Evolutionary conservation across 2,113 vertebrate genomes (phyloP).

Genomic region (Trematocara marginatum): DNA sequence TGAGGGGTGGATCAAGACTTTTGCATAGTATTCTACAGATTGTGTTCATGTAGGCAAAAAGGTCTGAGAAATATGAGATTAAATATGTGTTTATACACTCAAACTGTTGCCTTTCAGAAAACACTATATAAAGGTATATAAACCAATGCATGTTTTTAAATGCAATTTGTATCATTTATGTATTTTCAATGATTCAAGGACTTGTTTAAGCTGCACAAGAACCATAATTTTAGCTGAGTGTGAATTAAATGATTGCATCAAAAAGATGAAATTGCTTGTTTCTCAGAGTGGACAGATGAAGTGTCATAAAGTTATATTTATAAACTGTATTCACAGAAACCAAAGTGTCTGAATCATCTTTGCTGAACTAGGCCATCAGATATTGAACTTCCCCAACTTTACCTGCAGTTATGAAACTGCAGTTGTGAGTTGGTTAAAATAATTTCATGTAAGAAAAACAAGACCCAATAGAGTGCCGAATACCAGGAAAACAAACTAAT

Average conservation of each 20-base stretch:
- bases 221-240: not conserved
- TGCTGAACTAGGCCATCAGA: not conserved
- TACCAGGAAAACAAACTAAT: not conserved
- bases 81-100: not conserved
- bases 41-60: not conserved
- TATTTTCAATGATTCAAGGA: not conserved
- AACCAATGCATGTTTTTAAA: not conserved
- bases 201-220: not conserved
- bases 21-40: not conserved
- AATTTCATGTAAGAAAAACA: not conserved
- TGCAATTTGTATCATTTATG: not conserved
- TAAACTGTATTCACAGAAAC: not conserved
- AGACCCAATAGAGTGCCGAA: not conserved
- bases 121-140: not conserved
- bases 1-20: not conserved
- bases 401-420: not conserved
- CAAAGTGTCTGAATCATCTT: not conserved
- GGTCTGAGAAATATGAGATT: not conserved
- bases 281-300: not conserved
- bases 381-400: not conserved
- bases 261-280: not conserved
- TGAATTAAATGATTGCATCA: not conserved
- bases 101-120: not conserved
- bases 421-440: not conserved
- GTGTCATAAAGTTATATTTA: not conserved